Evolutionary conservation across 2,113 vertebrate genomes (phyloP).

Genomic region (Cyanistes caeruleus): DNA sequence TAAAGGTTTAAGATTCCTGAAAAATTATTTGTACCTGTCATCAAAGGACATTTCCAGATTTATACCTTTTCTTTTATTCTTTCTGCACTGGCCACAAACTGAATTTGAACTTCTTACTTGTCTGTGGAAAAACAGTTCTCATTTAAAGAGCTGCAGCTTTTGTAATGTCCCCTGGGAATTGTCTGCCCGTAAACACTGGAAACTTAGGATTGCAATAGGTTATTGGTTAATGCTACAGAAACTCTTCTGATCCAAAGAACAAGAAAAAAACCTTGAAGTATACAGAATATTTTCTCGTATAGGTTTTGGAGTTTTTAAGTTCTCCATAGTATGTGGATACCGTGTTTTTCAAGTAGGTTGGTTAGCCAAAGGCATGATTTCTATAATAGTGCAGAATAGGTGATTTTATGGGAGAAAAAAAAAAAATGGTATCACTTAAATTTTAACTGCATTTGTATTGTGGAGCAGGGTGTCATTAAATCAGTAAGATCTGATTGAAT

Average conservation of each 20-base stretch:
- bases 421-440: fast-evolving
- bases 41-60: not conserved
- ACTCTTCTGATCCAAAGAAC: not conserved
- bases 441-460: not conserved
- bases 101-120: not conserved
- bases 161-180: not conserved
- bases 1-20: not conserved
- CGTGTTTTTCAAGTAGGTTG: not conserved
- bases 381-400: not conserved
- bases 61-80: not conserved
- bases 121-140: not conserved
- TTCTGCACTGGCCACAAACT: not conserved
- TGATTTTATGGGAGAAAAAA: not conserved
- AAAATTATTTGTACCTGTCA: not conserved
- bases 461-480: not conserved
- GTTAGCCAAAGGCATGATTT: not conserved
- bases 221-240: not conserved
- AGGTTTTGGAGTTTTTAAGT: not conserved
- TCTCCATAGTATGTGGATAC: not conserved
- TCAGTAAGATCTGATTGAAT: not conserved
- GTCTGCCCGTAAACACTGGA: not conserved
- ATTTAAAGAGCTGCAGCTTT: not conserved
- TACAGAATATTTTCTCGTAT: not conserved
- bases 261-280: not conserved
- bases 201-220: not conserved